Percentiles rank a stretch among this genome's conserved stretches.
Evolutionary conservation across 2,888 invertebrate species (phyloP).

Genomic region (Lacanobia oleracea): DNA sequence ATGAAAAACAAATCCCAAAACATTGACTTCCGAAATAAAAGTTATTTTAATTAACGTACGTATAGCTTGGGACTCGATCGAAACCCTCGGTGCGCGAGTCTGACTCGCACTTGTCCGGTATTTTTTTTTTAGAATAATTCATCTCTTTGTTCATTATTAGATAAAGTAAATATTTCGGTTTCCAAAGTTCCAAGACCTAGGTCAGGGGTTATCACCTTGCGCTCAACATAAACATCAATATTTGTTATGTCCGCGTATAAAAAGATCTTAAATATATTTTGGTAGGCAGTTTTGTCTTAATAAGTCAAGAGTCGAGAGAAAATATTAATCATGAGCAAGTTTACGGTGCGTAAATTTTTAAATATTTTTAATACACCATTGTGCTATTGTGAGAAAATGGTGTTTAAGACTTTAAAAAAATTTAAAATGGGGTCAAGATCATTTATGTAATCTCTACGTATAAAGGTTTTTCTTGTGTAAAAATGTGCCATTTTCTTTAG

Average conservation of each 20-base stretch:
- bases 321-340: conserved; percentile 71
- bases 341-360: conserved; percentile 67
- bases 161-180: conserved; percentile 24
- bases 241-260: conserved; percentile 70
- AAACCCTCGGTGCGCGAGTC: background rate
- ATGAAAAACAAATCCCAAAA: too few relatives aligned
- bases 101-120: too few relatives aligned
- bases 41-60: too few relatives aligned
- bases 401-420: background rate
- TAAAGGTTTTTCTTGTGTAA: background rate
- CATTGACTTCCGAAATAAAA: too few relatives aligned
- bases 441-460: background rate
- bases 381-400: background rate
- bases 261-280: conserved; percentile 60
- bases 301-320: conserved; percentile 46
- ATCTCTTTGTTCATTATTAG: conserved; percentile 6
- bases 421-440: background rate
- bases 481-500: background rate
- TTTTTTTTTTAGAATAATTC: too few relatives aligned
- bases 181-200: conserved; percentile 40
- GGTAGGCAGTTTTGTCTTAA: conserved; percentile 47
- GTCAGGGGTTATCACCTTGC: conserved; percentile 69
- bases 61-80: too few relatives aligned
- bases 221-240: conserved; percentile 68
- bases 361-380: background rate